Conservation (phyloP, 2,113 vertebrate species). For the Pedetes capensis region DNA sequence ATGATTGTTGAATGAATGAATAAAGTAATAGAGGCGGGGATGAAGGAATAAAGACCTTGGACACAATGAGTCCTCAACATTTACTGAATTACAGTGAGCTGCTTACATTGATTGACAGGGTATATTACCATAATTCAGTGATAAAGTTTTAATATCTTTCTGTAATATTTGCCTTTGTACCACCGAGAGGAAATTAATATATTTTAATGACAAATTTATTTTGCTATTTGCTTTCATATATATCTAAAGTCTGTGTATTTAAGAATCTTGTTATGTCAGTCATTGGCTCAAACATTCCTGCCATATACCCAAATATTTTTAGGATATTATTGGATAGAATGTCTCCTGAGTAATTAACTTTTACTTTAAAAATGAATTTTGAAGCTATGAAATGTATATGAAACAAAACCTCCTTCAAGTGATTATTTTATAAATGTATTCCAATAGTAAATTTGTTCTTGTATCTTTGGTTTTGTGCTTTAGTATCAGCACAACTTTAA, state of each 20-base stretch:
- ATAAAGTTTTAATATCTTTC: constrained; percentile 23
- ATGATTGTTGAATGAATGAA: neutral
- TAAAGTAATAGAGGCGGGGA: neutral
- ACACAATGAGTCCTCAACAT: neutral
- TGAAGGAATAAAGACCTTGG: neutral
- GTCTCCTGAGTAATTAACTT: constrained; percentile 12
- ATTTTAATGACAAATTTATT: neutral
- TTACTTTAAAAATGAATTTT: constrained; percentile 32
- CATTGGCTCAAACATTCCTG: neutral
- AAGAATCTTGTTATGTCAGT: neutral
- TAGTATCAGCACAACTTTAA: neutral
- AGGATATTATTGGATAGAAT: neutral
- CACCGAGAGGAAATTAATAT: constrained; percentile 39
- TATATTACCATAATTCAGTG: neutral
- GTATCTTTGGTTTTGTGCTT: neutral
- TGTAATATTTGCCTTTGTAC: constrained; percentile 1
- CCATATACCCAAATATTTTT: neutral
- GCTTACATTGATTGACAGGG: neutral
- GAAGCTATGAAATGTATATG: neutral
- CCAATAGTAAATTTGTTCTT: neutral
- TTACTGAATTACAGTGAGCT: neutral
- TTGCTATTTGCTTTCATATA: constrained; percentile 16
- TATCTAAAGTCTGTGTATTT: neutral
- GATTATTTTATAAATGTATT: constrained; percentile 2
- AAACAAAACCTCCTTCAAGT: neutral